Evolutionary conservation across 2,888 invertebrate species (phyloP), one percentile per base, ranked within the genome.

Genomic region (Rhodophaea formosa): DNA sequence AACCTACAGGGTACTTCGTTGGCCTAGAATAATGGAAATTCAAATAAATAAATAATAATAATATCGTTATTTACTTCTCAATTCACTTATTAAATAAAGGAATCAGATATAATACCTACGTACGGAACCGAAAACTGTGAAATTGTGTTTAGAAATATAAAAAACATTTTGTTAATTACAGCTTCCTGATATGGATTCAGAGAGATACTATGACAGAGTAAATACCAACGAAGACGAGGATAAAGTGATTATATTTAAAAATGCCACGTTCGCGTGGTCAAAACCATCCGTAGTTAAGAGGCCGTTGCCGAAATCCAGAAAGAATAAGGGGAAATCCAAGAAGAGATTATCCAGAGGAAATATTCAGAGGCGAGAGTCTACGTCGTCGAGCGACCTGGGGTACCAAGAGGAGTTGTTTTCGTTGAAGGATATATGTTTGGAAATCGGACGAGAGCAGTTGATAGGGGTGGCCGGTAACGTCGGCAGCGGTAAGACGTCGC

Each of bases 401-500:
- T 43, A 60, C 6, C 67, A 70, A 10, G 76, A 75, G 3, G 82
- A 80, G 59, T 84, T 87, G 5, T 92, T 89, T 62, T 70, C 66
- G 62, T 68, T 91, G 60, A 79, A 68, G 45, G 82, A 87, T 53
- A 80, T 91, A 56, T 76, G 74, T 3, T 68, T 89, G 55, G 83
- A 84, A 61, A 81, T 87, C 15, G 85, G 86, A 7, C 81, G 95
- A 92, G 96, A 96, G 0, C 94, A 96, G 67, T 91, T 97, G 61
- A 87, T 99, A 15, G 98, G 98, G 29, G 92, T 99, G 10, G 95
- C 97, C 67, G 99, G 99, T 0, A 93, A 93, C 63, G 96, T 98
- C 1, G 99, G 98, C 0, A 94, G 96, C 70, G 99, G 99, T 8
- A 99, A 99, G 87, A 96, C 97, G 10, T 95, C 97, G 0, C 88